These are phyloP conservation scores for Echinometra lucunter DNA, from an alignment of 53 echinoderm and acorn worm species.

Conservation along the genomic window DNA sequence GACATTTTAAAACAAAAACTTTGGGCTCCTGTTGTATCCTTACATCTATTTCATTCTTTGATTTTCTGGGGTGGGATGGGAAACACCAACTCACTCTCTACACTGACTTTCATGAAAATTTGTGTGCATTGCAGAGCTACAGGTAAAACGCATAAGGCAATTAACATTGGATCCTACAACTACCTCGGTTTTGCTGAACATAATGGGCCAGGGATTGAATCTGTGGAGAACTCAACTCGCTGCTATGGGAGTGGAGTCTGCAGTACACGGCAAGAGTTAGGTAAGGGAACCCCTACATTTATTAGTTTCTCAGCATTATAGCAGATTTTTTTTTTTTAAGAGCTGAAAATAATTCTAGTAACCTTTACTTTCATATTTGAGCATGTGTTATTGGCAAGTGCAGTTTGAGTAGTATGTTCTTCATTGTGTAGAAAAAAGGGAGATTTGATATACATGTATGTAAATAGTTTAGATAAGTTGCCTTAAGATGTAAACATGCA, in stretches of 20 bases:
- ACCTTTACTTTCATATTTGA: too few species aligned
- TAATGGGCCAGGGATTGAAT: conserved; percentile 79
- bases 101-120: neutral
- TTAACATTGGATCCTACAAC: conserved; percentile 97
- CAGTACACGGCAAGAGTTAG: conserved; percentile 92
- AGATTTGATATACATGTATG: too few species aligned
- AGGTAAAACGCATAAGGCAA: conserved; percentile 67
- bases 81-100: neutral
- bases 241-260: conserved; percentile 87
- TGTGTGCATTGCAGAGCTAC: conserved; percentile 71
- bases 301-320: neutral
- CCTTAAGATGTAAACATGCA: too few species aligned
- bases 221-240: conserved; percentile 66
- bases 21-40: too few species aligned
- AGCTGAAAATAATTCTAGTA: too few species aligned
- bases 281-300: conserved; percentile 53
- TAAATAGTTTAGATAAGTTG: too few species aligned
- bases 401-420: too few species aligned
- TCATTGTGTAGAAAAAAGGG: too few species aligned
- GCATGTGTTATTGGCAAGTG: too few species aligned
- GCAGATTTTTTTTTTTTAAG: too few species aligned
- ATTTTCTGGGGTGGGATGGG: neutral
- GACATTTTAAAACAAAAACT: too few species aligned
- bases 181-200: conserved; percentile 96
- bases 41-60: too few species aligned